Percentiles rank a stretch among this genome's conserved stretches.
phyloP scores from a whole-genome alignment of 1,140 invertebrate genomes.

The Manduca sexta region DNA sequence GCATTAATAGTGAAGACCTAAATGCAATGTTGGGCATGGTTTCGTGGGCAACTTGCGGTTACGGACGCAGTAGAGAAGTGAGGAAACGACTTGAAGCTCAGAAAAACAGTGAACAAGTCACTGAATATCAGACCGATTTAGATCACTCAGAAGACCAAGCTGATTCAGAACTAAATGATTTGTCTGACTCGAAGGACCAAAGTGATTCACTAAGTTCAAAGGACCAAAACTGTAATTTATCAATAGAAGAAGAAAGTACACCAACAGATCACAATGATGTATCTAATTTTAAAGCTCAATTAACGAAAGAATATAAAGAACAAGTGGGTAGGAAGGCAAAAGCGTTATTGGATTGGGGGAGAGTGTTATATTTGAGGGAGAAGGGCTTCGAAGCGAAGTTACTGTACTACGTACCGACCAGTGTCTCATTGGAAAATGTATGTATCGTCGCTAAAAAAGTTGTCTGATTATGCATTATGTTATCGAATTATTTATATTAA shows the following conservation, averaged over 20 bases:
- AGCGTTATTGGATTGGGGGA: conserved; percentile 82
- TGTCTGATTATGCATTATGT: background rate
- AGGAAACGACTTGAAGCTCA: conserved; percentile 13
- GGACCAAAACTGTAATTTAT: background rate
- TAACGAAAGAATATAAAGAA: conserved; percentile 69
- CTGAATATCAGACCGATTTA: background rate
- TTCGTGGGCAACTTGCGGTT: conserved; percentile 88
- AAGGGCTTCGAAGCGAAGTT: conserved; percentile 76
- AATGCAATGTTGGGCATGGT: conserved; percentile 83
- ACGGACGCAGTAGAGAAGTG: conserved; percentile 64
- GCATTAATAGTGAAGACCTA: conserved; percentile 79
- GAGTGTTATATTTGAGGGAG: conserved; percentile 77
- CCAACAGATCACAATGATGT: no score
- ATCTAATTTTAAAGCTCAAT: background rate
- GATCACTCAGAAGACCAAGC: background rate
- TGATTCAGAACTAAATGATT: background rate
- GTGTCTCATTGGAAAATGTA: conserved; percentile 85
- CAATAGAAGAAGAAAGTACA: background rate
- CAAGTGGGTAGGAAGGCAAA: conserved; percentile 82
- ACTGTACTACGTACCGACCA: conserved; percentile 77
- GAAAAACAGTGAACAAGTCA: background rate
- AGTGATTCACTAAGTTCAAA: background rate
- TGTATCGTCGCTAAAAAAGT: conserved; percentile 77
- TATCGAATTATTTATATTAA: background rate
- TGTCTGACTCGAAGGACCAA: conserved; percentile 4